These are phyloP conservation scores for Caenorhabditis tropicalis DNA, from an alignment of 1,140 invertebrate genomes.

Conservation along the genomic window DNA sequence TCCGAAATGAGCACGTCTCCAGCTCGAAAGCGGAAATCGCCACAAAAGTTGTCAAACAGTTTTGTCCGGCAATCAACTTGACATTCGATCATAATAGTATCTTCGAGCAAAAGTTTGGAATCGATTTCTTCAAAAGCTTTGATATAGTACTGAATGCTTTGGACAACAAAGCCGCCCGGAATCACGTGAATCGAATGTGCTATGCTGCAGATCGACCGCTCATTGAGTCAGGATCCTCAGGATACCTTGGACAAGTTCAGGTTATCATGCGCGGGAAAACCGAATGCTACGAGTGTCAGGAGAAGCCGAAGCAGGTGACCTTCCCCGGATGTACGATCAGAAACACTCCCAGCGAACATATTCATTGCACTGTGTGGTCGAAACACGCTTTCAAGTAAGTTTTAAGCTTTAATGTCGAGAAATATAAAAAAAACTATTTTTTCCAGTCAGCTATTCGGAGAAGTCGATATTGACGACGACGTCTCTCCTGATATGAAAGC, in stretches of 20 bases:
- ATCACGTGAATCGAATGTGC: constrained; percentile 99
- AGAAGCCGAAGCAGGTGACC: constrained; percentile 83
- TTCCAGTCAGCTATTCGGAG: constrained; percentile 92
- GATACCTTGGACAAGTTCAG: constrained; percentile 88
- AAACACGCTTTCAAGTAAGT: constrained; percentile 97
- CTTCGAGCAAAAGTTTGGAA: constrained; percentile 86
- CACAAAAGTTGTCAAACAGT: constrained; percentile 84
- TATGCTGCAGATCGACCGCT: constrained; percentile 89
- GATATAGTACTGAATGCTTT: constrained; percentile 93
- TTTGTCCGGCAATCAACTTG: constrained; percentile 84
- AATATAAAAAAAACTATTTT: not conserved
- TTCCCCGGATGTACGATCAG: constrained; percentile 97
- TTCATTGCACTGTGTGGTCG: constrained; percentile 99
- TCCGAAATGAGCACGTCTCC: constrained; percentile 95
- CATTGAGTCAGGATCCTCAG: constrained; percentile 94
- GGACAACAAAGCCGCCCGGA: constrained; percentile 91
- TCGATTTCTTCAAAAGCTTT: constrained; percentile 91
- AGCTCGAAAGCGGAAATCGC: constrained; percentile 88
- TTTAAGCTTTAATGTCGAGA: not conserved
- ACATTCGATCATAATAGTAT: constrained; percentile 90
- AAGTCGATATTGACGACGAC: constrained; percentile 93
- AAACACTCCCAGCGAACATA: constrained; percentile 98
- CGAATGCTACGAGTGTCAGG: constrained; percentile 94
- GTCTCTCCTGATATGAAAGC: constrained; percentile 95
- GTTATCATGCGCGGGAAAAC: constrained; percentile 78